Evolutionary conservation across 2,888 invertebrate species (phyloP).

Genomic region (Gibbula magus): DNA sequence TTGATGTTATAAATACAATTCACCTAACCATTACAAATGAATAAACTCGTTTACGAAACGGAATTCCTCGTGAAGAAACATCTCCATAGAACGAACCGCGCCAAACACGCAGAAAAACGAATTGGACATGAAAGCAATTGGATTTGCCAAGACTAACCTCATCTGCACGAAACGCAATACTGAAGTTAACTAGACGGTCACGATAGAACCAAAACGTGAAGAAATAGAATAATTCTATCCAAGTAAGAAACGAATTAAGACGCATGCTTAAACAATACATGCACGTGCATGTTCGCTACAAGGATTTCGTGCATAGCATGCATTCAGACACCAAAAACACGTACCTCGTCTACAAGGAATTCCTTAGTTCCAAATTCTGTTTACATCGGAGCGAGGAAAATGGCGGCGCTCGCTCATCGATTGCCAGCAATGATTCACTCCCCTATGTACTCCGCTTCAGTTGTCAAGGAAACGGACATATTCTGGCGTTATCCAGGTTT

Average conservation of each 20-base stretch:
- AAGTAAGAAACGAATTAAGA: background rate
- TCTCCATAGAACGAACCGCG: too few species aligned
- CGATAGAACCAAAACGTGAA: too few species aligned
- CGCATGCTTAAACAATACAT: background rate
- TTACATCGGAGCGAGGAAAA: conserved; percentile 4
- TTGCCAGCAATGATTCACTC: background rate
- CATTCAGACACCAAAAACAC: background rate
- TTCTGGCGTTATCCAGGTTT: background rate
- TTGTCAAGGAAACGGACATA: background rate
- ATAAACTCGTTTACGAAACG: too few species aligned
- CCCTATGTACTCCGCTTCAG: background rate
- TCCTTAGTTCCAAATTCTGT: background rate
- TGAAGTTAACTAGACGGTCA: too few species aligned
- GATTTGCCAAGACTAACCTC: too few species aligned
- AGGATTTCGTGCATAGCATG: background rate
- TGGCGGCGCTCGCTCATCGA: background rate
- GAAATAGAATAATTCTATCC: background rate
- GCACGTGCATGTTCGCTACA: background rate
- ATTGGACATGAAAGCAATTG: too few species aligned
- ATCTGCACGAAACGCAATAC: too few species aligned
- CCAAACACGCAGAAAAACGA: too few species aligned
- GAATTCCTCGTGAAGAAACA: too few species aligned
- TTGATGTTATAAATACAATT: too few species aligned
- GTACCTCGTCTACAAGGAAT: background rate
- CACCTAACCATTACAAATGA: too few species aligned